Percentiles rank a stretch among this genome's conserved stretches.
Conservation (phyloP, 2,113 vertebrate genomes). For the Dryoscopus gambensis region DNA sequence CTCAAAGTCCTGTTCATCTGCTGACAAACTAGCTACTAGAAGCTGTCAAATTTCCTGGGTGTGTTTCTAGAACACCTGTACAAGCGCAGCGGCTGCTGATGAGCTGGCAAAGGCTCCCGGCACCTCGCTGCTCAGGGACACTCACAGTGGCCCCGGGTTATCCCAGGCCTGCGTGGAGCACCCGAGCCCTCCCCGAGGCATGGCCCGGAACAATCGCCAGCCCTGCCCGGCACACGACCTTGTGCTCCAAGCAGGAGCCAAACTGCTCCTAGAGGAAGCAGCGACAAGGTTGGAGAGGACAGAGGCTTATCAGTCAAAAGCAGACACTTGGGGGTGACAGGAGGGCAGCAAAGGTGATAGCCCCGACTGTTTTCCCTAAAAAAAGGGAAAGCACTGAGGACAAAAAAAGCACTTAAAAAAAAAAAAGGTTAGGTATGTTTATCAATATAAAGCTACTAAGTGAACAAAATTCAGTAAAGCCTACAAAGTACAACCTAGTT, state of each 20-base stretch:
- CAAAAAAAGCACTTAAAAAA: neutral
- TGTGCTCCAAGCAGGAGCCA: neutral
- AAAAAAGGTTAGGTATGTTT: neutral
- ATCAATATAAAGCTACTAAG: neutral
- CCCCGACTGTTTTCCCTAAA: neutral
- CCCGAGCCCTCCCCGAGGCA: neutral
- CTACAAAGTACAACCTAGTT: neutral
- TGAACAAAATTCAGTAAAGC: neutral
- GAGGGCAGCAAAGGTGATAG: neutral
- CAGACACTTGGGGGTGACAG: neutral
- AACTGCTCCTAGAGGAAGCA: neutral
- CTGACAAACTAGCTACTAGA: neutral
- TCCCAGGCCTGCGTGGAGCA: neutral
- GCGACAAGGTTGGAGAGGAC: rapidly evolving
- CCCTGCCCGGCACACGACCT: neutral
- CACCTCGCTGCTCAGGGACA: neutral
- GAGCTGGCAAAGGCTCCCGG: neutral
- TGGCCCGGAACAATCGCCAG: neutral
- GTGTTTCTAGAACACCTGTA: neutral
- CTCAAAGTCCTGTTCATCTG: neutral
- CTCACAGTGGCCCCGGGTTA: rapidly evolving
- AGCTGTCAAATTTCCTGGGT: neutral
- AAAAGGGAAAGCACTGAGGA: neutral
- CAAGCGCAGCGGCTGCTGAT: rapidly evolving
- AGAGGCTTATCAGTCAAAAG: neutral